A percentile compares a stretch with the other conserved stretches of the same genome.
Evolutionary conservation across 1,140 invertebrate species (phyloP).

Genomic region (Thaumetopoea pityocampa): DNA sequence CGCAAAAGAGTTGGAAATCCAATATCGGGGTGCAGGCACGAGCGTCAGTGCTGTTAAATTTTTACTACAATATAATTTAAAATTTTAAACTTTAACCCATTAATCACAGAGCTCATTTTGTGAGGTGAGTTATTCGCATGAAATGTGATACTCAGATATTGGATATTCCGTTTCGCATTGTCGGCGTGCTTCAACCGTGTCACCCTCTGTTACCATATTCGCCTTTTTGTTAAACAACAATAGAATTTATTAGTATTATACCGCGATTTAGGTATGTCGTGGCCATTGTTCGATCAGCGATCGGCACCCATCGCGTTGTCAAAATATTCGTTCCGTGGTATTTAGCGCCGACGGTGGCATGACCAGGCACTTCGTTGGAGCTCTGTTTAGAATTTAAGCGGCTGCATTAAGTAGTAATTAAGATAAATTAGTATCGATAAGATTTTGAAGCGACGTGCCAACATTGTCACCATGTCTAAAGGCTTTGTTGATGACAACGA

Average conservation of each 20-base stretch:
- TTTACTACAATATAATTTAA: slow-evolving; percentile 23
- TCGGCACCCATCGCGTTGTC: slow-evolving; percentile 41
- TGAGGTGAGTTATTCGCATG: slow-evolving; percentile 17
- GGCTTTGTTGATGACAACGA: slow-evolving; percentile 3
- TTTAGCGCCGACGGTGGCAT: slow-evolving; percentile 65
- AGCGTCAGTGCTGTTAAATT: slow-evolving; percentile 29
- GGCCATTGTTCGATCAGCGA: slow-evolving; percentile 62
- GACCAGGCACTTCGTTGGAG: slow-evolving; percentile 52
- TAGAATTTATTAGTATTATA: slow-evolving; percentile 43
- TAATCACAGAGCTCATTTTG: slow-evolving; percentile 9
- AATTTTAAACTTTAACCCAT: slow-evolving; percentile 8
- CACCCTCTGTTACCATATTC: slow-evolving; percentile 28
- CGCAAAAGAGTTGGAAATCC: slow-evolving; percentile 53
- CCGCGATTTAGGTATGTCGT: slow-evolving; percentile 32
- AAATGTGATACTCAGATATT: slow-evolving; percentile 35
- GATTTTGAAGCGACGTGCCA: slow-evolving; percentile 51
- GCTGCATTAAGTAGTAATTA: slow-evolving; percentile 66
- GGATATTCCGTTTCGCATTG: slow-evolving; percentile 40
- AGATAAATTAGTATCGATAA: slow-evolving; percentile 69
- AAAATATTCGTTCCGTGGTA: slow-evolving; percentile 48
- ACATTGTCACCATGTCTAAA: slow-evolving; percentile 38
- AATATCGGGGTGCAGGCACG: slow-evolving; percentile 42
- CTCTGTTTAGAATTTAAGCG: slow-evolving; percentile 62
- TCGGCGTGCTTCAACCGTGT: slow-evolving; percentile 38
- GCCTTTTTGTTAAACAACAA: slow-evolving; percentile 44